Conservation (phyloP, 2,888 invertebrate genomes). For the Tenthredo livida region DNA sequence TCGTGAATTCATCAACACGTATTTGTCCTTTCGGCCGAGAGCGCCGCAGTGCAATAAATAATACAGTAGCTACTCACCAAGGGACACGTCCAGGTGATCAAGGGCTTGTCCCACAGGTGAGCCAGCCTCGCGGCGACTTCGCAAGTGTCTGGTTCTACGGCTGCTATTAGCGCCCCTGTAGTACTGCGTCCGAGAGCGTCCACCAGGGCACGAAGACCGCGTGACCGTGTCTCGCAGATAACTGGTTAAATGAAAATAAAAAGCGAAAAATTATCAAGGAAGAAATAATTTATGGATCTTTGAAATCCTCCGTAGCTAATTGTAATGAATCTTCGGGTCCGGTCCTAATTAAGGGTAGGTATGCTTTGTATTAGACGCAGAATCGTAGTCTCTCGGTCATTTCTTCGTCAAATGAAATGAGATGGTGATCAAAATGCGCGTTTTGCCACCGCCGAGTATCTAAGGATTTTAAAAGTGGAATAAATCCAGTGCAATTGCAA, state of each 20-base stretch:
- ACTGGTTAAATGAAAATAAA: conserved; percentile 73
- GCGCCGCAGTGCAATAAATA: background rate
- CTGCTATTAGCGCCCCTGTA: conserved; percentile 78
- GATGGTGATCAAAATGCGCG: too few species aligned
- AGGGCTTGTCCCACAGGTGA: conserved; percentile 78
- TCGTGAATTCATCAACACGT: background rate
- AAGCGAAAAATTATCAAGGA: background rate
- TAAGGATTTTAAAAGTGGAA: too few species aligned
- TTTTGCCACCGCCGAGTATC: too few species aligned
- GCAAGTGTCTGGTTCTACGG: conserved; percentile 79
- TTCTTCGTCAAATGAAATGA: too few species aligned
- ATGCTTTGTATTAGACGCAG: too few species aligned
- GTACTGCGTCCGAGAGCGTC: conserved; percentile 76
- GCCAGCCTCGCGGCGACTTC: conserved; percentile 79
- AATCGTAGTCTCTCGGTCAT: too few species aligned
- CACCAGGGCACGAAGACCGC: conserved; percentile 78
- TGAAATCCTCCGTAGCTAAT: background rate
- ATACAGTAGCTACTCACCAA: conserved; percentile 74
- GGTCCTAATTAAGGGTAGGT: too few species aligned
- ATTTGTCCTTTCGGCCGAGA: background rate
- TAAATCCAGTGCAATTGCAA: too few species aligned
- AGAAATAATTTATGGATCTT: background rate
- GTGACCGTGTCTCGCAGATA: conserved; percentile 77
- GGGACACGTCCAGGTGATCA: conserved; percentile 81
- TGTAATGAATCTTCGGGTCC: too few species aligned